Evolutionary conservation across 2,797 vertebrate genomes (phyloP).

Genomic region (Semotilus atromaculatus): DNA sequence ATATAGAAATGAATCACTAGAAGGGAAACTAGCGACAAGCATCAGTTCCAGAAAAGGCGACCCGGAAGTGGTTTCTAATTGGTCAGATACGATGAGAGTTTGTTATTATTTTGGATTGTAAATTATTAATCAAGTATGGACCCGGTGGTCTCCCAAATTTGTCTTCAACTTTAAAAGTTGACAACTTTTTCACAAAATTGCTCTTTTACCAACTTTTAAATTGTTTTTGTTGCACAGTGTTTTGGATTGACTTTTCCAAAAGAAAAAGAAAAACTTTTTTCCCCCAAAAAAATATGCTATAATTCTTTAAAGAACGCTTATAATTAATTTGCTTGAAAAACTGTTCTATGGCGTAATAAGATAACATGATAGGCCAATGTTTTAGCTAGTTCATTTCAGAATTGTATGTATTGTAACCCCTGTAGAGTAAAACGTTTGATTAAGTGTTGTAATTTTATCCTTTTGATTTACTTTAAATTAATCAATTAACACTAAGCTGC

Average conservation of each 20-base stretch:
- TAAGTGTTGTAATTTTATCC: not conserved
- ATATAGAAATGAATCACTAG: not conserved
- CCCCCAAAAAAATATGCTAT: not conserved
- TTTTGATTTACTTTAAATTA: not conserved
- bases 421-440: no score
- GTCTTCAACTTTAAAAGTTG: no score
- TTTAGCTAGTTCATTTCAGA: not conserved
- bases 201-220: not conserved
- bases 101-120: not conserved
- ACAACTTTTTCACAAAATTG: not conserved
- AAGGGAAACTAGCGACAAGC: not conserved
- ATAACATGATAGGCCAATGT: not conserved
- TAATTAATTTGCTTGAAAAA: not conserved
- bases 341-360: not conserved
- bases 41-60: not conserved
- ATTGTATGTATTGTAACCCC: not conserved
- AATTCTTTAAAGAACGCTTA: not conserved
- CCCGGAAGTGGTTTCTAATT: conserved; percentile 20
- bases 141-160: not conserved
- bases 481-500: not conserved
- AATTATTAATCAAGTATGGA: not conserved
- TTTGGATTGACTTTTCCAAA: not conserved
- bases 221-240: not conserved
- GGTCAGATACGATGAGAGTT: not conserved
- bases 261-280: not conserved